phyloP scores from a whole-genome alignment of 2,888 invertebrate genomes.

The Cenopis cana region DNA sequence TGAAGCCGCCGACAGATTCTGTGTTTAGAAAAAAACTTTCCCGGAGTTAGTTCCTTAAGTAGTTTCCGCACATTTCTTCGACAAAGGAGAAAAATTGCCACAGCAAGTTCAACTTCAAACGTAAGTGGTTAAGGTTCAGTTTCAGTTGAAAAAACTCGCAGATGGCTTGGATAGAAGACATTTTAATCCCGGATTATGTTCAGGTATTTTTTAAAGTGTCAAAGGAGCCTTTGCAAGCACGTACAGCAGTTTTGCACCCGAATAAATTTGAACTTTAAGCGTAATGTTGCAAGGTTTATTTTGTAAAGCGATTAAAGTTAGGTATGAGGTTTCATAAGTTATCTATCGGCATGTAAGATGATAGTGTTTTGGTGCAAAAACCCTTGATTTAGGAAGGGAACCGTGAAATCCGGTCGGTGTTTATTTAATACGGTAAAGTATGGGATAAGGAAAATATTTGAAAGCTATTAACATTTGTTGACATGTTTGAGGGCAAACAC shows the following conservation, averaged over 20 bases:
- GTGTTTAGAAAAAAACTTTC: constrained; percentile 39
- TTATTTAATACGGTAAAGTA: constrained; percentile 27
- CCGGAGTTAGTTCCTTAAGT: constrained; percentile 35
- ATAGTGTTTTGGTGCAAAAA: constrained; percentile 38
- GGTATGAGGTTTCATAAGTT: constrained; percentile 1
- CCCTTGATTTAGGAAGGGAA: constrained; percentile 29
- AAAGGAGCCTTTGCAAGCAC: constrained; percentile 21
- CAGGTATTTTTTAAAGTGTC: constrained; percentile 32
- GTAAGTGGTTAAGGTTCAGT: neutral
- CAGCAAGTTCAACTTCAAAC: neutral
- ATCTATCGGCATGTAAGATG: constrained; percentile 23
- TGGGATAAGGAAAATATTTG: constrained; percentile 28
- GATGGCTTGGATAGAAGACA: constrained; percentile 24
- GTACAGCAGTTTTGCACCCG: neutral
- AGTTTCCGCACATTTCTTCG: constrained; percentile 36
- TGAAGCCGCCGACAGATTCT: constrained; percentile 41
- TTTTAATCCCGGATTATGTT: constrained; percentile 38
- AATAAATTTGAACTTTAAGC: constrained; percentile 17
- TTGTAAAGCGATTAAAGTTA: neutral
- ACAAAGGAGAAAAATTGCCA: constrained; percentile 23
- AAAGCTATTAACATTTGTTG: constrained; percentile 32
- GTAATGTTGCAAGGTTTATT: neutral
- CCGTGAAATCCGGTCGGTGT: constrained; percentile 30
- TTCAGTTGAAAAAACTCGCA: constrained; percentile 3
- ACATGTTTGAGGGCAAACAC: constrained; percentile 28